These are phyloP conservation scores for Holothuria glaberrima DNA, from an alignment of 35 echinoderm and acorn worm genomes.

Conservation along the genomic window DNA sequence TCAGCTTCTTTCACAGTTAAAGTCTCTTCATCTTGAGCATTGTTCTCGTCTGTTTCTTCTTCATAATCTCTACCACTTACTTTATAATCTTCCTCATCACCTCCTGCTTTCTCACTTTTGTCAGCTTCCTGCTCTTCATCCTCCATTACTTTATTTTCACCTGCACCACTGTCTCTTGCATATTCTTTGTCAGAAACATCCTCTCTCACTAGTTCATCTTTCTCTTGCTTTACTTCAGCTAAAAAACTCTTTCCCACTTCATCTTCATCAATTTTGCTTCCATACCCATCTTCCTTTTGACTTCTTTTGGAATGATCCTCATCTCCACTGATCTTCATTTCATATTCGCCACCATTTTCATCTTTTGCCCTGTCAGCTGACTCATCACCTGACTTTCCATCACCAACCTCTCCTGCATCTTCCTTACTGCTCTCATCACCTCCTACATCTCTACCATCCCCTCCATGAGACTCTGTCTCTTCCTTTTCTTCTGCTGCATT, in stretches of 20 bases:
- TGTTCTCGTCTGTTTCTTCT: neutral
- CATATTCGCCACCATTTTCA: neutral
- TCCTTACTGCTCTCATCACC: conserved; percentile 28
- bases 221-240: conserved; percentile 8
- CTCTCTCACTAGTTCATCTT: neutral
- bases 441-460: neutral
- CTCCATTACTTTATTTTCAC: neutral
- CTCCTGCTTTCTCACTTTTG: neutral
- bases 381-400: neutral
- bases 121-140: neutral
- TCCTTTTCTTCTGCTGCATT: neutral
- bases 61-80: no score
- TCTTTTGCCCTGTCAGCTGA: neutral
- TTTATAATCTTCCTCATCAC: neutral
- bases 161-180: neutral
- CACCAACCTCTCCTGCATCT: neutral
- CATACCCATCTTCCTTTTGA: neutral
- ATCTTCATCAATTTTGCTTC: neutral
- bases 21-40: neutral
- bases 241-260: neutral
- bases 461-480: conserved; percentile 14
- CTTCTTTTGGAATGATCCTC: neutral
- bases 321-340: neutral
- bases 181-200: neutral
- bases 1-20: neutral